Evolutionary conservation across 2,113 vertebrate species (phyloP).

Genomic region (Rousettus leschenaultii): DNA sequence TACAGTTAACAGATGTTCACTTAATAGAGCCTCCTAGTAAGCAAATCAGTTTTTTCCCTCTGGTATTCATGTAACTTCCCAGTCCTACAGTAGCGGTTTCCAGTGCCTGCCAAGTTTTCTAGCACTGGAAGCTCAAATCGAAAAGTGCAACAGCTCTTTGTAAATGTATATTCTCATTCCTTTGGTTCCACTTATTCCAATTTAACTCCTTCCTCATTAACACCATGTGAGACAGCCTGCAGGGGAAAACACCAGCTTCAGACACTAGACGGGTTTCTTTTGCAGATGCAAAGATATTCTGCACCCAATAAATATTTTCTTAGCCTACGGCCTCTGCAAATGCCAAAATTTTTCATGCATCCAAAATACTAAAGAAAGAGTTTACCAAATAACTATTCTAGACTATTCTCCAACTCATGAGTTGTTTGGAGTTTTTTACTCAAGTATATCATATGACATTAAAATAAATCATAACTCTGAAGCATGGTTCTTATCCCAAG

Average conservation of each 20-base stretch:
- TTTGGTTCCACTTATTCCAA: constrained; percentile 33
- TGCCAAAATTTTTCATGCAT: constrained; percentile 62
- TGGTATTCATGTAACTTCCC: constrained; percentile 66
- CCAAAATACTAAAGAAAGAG: constrained; percentile 50
- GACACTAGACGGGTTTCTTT: constrained; percentile 66
- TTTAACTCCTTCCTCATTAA: constrained; percentile 71
- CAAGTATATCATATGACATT: neutral
- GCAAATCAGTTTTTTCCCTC: constrained; percentile 42
- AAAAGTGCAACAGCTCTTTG: constrained; percentile 45
- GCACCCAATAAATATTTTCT: constrained; percentile 73
- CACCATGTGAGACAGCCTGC: constrained; percentile 42
- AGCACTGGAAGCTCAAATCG: neutral
- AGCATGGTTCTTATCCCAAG: neutral
- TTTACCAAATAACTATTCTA: constrained; percentile 65
- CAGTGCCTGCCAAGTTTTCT: constrained; percentile 55
- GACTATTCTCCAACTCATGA: neutral
- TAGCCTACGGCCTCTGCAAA: constrained; percentile 71
- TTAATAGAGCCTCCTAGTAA: constrained; percentile 71
- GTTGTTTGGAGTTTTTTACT: neutral
- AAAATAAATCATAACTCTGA: neutral
- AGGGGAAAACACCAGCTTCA: constrained; percentile 54
- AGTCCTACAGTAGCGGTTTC: constrained; percentile 49
- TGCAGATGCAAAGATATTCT: constrained; percentile 70
- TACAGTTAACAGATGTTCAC: constrained; percentile 79
- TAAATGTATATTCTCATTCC: constrained; percentile 45